These are phyloP conservation scores for Tortrix viridana DNA, from an alignment of 2,888 invertebrate species.

Conservation along the genomic window DNA sequence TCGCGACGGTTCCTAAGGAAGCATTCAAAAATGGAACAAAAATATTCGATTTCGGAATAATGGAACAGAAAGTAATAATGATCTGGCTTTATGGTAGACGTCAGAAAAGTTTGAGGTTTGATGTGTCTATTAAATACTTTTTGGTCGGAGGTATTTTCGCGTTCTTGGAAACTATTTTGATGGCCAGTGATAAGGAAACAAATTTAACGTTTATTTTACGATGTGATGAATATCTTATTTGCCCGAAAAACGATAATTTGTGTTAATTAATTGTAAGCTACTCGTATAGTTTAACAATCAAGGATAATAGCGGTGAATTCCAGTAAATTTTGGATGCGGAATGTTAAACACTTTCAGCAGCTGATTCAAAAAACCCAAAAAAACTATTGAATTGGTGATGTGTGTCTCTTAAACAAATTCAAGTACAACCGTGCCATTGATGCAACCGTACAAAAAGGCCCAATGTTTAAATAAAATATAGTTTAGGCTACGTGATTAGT, in stretches of 20 bases:
- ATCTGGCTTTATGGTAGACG: slow-evolving; percentile 58
- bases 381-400: too few relatives aligned
- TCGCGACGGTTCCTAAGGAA: slow-evolving; percentile 45
- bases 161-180: slow-evolving; percentile 47
- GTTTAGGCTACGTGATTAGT: too few relatives aligned
- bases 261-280: neutral
- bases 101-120: slow-evolving; percentile 57
- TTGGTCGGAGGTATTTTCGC: slow-evolving; percentile 48
- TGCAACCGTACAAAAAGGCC: too few relatives aligned
- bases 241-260: slow-evolving; percentile 20
- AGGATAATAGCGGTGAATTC: too few relatives aligned
- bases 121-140: slow-evolving; percentile 70
- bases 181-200: slow-evolving; percentile 43
- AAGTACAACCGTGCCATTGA: too few relatives aligned
- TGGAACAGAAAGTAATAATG: slow-evolving; percentile 53
- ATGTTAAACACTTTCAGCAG: too few relatives aligned
- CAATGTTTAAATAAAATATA: too few relatives aligned
- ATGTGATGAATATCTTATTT: slow-evolving; percentile 31
- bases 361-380: too few relatives aligned
- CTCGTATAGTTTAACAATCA: neutral
- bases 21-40: slow-evolving; percentile 66
- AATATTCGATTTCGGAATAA: slow-evolving; percentile 46
- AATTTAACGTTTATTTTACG: slow-evolving; percentile 31
- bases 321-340: too few relatives aligned
- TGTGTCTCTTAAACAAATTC: too few relatives aligned